Evolutionary conservation across 1,140 invertebrate species (phyloP).

Genomic region (Penaeus vannamei): DNA sequence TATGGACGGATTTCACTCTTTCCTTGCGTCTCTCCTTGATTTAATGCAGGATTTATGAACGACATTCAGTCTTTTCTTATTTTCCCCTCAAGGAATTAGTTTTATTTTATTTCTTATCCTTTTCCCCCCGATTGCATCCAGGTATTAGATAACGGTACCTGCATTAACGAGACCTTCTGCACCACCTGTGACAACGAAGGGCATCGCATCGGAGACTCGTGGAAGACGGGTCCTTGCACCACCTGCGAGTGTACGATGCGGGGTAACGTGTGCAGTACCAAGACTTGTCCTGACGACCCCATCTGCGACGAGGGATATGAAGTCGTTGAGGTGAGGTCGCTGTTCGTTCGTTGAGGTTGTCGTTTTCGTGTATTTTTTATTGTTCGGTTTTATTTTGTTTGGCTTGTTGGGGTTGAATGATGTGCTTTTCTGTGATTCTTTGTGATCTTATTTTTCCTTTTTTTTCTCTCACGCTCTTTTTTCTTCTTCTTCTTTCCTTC

Average conservation of each 20-base stretch:
- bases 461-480: no score
- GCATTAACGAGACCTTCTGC: slow-evolving; percentile 77
- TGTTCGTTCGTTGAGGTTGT: slow-evolving; percentile 36
- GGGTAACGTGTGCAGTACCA: slow-evolving; percentile 65
- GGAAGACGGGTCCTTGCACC: slow-evolving; percentile 81
- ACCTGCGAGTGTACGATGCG: slow-evolving; percentile 79
- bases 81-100: no score
- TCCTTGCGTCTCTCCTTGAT: no score
- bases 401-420: no score
- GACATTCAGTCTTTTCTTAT: no score
- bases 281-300: slow-evolving; percentile 60
- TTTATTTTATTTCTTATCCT: no score
- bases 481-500: no score
- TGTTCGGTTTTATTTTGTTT: no score
- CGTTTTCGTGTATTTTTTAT: background rate
- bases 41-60: no score
- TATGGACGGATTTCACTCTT: no score
- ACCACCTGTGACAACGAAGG: slow-evolving; percentile 79
- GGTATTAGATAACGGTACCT: slow-evolving; percentile 77
- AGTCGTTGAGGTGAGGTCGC: slow-evolving; percentile 56
- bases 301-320: slow-evolving; percentile 65
- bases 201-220: slow-evolving; percentile 77
- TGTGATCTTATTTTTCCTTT: no score
- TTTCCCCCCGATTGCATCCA: slow-evolving; percentile 61
- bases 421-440: no score